Evolutionary conservation across 2,797 vertebrate genomes (phyloP), one percentile per base, ranked within the genome.

Genomic region (Enteromius treurensis): DNA sequence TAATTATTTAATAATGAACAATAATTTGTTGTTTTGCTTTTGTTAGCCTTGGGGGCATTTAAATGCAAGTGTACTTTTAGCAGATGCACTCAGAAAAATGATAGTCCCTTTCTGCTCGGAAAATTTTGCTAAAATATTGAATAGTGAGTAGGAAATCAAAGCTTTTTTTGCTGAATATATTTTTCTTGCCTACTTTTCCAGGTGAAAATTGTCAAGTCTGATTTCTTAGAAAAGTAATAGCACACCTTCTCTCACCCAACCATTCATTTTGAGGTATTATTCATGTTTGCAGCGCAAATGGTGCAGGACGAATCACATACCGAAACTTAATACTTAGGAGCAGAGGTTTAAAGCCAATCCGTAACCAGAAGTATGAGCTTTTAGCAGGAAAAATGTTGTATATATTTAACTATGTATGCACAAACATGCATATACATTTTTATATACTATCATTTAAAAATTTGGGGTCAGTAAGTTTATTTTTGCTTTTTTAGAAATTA

Each of bases 121-220:
- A 77, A 64, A 62, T 17, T 42, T 51, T 19, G 53, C 53, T 45
- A 58, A 51, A 71, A 45, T 71, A 47, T 71, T 60, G 53, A 71
- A 55, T 26, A 40, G 77, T 14, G 7, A 40, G 64, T 79, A 37
- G 21, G 13, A 53, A 79, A 53, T 40, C 47, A 62, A 29, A 47
- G 68, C 68, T 26, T 45, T 69, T 70, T 70, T 15, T 26, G 13
- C 1, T 73, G 19, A 21, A 29, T 19, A 21, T 0, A 14, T 7
- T 23, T 60, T 76, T 60, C 10, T 64, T 19, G 15, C n/a, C 14
- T 64, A 9, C 4, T 19, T 77, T 60, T 9, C 14, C n/a, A 5
- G n/a, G 26, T 77, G 15, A 62, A 64, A 64, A 45, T 62, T 45
- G 55, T 62, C n/a, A 77, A 15, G n/a, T 62, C 13, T 74, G 71